phyloP scores from a whole-genome alignment of 2,797 vertebrate species.

The Chaetodon trifasciatus region DNA sequence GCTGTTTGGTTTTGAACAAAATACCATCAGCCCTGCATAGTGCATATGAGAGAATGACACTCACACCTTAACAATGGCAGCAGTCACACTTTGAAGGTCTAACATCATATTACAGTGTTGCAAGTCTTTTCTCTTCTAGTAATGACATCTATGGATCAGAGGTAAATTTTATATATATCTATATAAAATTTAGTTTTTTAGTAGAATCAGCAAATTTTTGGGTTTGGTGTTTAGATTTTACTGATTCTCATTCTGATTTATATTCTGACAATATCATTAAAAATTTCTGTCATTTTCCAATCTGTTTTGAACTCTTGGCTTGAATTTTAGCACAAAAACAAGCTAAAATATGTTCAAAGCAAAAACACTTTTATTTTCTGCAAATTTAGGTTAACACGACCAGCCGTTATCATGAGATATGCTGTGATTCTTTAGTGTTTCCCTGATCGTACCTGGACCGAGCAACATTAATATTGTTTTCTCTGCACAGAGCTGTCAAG shows the following conservation, averaged over 20 bases:
- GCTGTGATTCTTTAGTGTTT: neutral
- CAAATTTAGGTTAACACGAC: neutral
- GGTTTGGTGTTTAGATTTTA: neutral
- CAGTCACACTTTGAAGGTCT: neutral
- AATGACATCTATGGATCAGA: neutral
- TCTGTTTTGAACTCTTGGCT: neutral
- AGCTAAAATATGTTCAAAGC: neutral
- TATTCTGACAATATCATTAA: neutral
- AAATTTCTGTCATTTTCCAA: neutral
- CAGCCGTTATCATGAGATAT: neutral
- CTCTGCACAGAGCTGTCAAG: constrained; percentile 5
- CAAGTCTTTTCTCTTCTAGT: neutral
- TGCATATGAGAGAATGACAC: neutral
- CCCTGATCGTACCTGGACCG: neutral
- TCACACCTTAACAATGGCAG: neutral
- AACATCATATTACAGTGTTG: neutral
- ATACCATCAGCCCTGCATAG: neutral
- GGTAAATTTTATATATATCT: neutral
- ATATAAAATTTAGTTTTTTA: neutral
- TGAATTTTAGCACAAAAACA: neutral
- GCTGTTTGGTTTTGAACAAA: neutral
- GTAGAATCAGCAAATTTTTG: neutral
- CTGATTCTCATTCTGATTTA: neutral
- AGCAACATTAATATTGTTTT: neutral
- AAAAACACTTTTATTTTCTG: neutral